A percentile compares a stretch with the other conserved stretches of the same genome.
These are phyloP conservation scores for Chelidonichthys spinosus DNA, from an alignment of 2,797 vertebrate species.

Conservation along the genomic window DNA sequence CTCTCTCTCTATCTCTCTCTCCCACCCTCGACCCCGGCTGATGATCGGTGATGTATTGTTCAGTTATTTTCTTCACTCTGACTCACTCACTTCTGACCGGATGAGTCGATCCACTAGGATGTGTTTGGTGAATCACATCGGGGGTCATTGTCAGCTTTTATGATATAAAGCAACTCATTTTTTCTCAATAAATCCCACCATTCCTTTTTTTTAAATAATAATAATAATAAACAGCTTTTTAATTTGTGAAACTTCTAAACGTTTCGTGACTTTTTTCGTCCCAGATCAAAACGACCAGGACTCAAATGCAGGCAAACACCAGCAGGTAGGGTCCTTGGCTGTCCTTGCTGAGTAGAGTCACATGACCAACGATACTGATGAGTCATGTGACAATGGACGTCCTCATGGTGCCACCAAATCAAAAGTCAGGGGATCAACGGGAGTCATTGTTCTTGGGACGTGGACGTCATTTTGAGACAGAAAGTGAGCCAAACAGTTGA, in stretches of 20 bases:
- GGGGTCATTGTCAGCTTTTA: not conserved
- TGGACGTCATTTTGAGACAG: not conserved
- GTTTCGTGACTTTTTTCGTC: not conserved
- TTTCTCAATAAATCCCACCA: not conserved
- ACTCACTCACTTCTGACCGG: slow-evolving; percentile 13
- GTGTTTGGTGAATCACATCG: too few species aligned
- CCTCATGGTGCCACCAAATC: not conserved
- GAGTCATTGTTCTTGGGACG: not conserved
- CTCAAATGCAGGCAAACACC: not conserved
- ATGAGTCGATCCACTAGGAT: not conserved
- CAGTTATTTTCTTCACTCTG: not conserved
- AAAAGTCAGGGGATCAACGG: not conserved
- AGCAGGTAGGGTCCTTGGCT: not conserved
- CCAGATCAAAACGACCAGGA: not conserved
- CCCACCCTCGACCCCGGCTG: not conserved
- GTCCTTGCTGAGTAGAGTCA: too few species aligned
- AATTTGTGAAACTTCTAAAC: too few species aligned
- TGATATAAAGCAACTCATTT: not conserved
- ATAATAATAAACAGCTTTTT: too few species aligned
- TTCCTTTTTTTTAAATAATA: too few species aligned
- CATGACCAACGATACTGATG: too few species aligned
- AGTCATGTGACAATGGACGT: too few species aligned
- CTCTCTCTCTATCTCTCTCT: slow-evolving; percentile 19
- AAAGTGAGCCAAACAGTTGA: slow-evolving; percentile 12
- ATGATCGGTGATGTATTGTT: slow-evolving; percentile 4